Evolutionary conservation across 1,140 invertebrate genomes (phyloP).

Genomic region (Magallana angulata): DNA sequence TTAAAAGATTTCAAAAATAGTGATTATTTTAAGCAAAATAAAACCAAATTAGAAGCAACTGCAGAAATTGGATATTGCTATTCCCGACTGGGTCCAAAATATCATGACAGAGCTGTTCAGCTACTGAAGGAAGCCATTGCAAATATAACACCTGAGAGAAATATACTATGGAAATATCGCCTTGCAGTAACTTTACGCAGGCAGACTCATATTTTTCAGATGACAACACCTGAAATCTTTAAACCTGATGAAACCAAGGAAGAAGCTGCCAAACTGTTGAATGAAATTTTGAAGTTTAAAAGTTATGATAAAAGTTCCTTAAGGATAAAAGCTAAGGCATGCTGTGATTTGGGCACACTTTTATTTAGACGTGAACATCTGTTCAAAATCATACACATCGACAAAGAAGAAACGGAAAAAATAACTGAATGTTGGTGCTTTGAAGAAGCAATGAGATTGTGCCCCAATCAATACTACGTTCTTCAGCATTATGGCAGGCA

Average conservation of each 20-base stretch:
- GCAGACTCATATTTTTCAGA: slow-evolving; percentile 11
- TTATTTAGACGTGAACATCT: not conserved
- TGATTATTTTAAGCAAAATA: not conserved
- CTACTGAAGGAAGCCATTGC: not conserved
- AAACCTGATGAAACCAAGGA: not conserved
- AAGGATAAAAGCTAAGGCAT: not conserved
- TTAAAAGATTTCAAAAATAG: not conserved
- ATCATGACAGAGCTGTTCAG: not conserved
- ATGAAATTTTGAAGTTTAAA: not conserved
- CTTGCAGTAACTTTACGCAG: not conserved
- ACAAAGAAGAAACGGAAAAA: not conserved
- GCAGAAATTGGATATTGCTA: slow-evolving; percentile 4
- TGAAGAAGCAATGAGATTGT: not conserved
- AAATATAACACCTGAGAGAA: not conserved
- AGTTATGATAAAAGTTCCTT: not conserved
- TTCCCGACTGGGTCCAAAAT: not conserved
- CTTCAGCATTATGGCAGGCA: not conserved
- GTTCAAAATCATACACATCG: not conserved
- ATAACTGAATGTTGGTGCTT: not conserved
- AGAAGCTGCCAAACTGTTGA: not conserved
- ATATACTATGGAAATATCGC: not conserved
- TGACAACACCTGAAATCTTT: not conserved
- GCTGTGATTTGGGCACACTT: not conserved
- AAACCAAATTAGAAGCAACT: not conserved
- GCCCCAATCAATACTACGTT: not conserved